Conservation (phyloP, 2,113 vertebrate species). For the human (Homo sapiens) region GRCh38 chr21:40609001-40609500, state of each 20-base stretch:
- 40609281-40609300: neutral
- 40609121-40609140: too few relatives aligned
- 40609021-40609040: too few relatives aligned
- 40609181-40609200: too few relatives aligned
- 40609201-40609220: too few relatives aligned
- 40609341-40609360: slow-evolving; percentile 35
- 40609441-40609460: slow-evolving; percentile 14
- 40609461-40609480: neutral
- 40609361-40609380: slow-evolving; percentile 45
- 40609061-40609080: too few relatives aligned
- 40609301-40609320: slow-evolving; percentile 26
- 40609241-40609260: neutral
- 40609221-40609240: too few relatives aligned
- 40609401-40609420: slow-evolving; percentile 49
- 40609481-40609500: neutral
- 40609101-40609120: too few relatives aligned
- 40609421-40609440: slow-evolving; percentile 32
- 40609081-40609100: too few relatives aligned
- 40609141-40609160: too few relatives aligned
- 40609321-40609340: neutral
- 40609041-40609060: too few relatives aligned
- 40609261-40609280: neutral
- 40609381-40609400: slow-evolving; percentile 36
- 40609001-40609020: too few relatives aligned
- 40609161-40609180: too few relatives aligned